Evolutionary conservation across 2,888 invertebrate genomes (phyloP), one percentile per base, ranked within the genome.

Genomic region (Tholera decimalis): DNA sequence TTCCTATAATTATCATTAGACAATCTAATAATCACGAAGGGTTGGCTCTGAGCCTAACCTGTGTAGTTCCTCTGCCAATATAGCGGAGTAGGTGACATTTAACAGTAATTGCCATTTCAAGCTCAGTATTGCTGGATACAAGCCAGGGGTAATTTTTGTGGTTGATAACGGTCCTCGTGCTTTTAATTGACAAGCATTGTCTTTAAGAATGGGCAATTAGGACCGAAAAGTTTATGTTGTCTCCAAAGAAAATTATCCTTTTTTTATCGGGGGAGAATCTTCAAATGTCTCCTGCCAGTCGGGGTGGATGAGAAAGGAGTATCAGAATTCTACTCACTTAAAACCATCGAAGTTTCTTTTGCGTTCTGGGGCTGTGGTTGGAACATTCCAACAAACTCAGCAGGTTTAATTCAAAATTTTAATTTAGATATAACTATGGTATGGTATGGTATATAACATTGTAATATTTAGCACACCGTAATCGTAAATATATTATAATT

Each of bases 21-120:
- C 58, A 37, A 24, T 49, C 55, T 81, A 79, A 83, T 83, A 77
- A 76, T 75, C 73, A 74, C 68, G 73, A 63, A 79, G 62, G 70
- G 77, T 88, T 90, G 90, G 90, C 90, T 71, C 63, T 11, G 47
- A 67, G 89, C 90, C 90, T 88, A 87, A 86, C 87, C 84, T 84
- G 76, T 75, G 77, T 82, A 73, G 70, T 73, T 70, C 37, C 76
- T 67, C 72, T 88, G 88, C 89, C 89, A 89, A 88, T 88, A 85
- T 83, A 30, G 53, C 63, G 60, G 74, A 73, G 70, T 82, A 83
- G 81, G 86, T 83, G 81, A 81, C 85, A 84, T 83, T 88, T 86
- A 84, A 83, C 82, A 75, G 74, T 87, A 88, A 89, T 89, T 86
- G 89, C 74, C 73, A 73, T 77, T 77, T 82, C 75, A 66, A 66